Base-by-base conservation (phyloP, 2,888 invertebrate genomes). In the Diarsia rubi region DNA sequence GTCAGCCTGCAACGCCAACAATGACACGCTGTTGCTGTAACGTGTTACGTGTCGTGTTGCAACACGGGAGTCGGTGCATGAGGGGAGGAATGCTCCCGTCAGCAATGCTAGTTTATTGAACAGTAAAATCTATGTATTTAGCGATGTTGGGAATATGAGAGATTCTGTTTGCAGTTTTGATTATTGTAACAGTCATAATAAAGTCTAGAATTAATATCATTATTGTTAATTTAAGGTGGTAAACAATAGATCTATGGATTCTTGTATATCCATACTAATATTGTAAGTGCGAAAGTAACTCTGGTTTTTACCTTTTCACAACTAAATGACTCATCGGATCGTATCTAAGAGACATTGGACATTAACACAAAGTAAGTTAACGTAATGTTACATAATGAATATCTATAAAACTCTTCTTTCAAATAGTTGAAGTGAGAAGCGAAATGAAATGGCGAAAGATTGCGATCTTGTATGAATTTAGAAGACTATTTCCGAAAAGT, bases 1-100 rank as follows among this genome's bases (percentile, higher is more conserved):
- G 94, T 93, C 94, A 93, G 87, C 86, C 62, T 87, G 89, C 86
- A 89, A 87, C 86, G 82, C 44, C 45, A 84, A 87, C 86, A 87
- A 86, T 75, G 73, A 45, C 69, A 74, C 57, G 63, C 71, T 24
- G 80, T 69, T 78, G 66, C 79, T 79, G 75, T 65, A 77, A 62
- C 84, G 44, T 78, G 78, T 44, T 71, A 71, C 71, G 37, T 68
- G 67, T 60, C 66, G 11, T 66, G 77, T 69, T 69, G 44, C 49
- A 67, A 27, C 57, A 72, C 42, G 27, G 63, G 63, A 42, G n/a
- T 45, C 24, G 27, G 62, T 11, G 47, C 69, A 68, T 64, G 24
- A 47, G 42, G 3, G 44, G n/a, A 27, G 24, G 16, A 54, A 64
- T 52, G 45, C 9, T 44, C 16, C 2, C 21, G 24, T 57, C 16